Evolutionary conservation across 1,140 invertebrate species (phyloP).

Genomic region (Panonychus citri): DNA sequence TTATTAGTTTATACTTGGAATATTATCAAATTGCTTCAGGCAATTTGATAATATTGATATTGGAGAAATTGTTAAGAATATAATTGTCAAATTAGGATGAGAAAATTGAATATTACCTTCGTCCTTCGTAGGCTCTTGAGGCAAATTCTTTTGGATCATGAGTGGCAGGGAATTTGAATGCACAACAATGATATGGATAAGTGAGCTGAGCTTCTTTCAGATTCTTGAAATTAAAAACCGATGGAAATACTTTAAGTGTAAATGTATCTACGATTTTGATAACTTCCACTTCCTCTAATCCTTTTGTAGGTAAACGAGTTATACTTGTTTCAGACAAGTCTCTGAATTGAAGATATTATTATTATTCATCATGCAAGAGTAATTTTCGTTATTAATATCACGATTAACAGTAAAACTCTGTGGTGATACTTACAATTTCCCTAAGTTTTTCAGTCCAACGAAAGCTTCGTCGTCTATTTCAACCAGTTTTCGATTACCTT

Average conservation of each 20-base stretch:
- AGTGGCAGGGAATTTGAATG: constrained; percentile 51
- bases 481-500: constrained; percentile 35
- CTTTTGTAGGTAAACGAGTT: constrained; percentile 39
- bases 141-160: constrained; percentile 39
- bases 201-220: constrained; percentile 37
- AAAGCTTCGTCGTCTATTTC: constrained; percentile 38
- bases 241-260: constrained; percentile 50
- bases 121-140: not conserved
- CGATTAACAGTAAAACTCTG: too few relatives aligned
- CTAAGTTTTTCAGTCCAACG: constrained; percentile 32
- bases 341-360: constrained; percentile 27
- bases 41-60: too few relatives aligned
- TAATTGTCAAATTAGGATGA: too few relatives aligned
- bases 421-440: constrained; percentile 35
- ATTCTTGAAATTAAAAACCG: constrained; percentile 44
- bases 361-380: too few relatives aligned
- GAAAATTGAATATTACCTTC: too few relatives aligned
- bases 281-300: constrained; percentile 41
- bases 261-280: constrained; percentile 43
- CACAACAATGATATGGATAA: constrained; percentile 70
- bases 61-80: too few relatives aligned
- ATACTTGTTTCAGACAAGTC: constrained; percentile 50
- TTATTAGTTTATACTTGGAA: too few relatives aligned
- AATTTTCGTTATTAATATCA: too few relatives aligned
- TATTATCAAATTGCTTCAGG: too few relatives aligned